These are phyloP conservation scores for Hippolais icterina DNA, from an alignment of 2,113 vertebrate species.

Conservation along the genomic window DNA sequence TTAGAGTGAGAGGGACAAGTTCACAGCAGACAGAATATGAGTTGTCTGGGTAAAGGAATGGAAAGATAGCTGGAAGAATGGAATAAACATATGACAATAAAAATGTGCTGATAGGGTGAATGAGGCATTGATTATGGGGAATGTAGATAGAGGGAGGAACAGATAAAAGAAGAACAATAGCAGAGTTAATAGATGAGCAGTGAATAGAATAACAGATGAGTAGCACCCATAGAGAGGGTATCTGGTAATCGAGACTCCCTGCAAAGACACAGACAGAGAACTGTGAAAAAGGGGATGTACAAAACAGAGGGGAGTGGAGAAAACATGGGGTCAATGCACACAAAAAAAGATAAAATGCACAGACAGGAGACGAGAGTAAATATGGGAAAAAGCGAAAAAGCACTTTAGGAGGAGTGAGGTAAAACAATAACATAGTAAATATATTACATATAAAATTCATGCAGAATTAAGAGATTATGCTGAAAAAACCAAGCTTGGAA, in stretches of 20 bases:
- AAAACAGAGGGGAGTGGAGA: not conserved
- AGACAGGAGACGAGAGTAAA: not conserved
- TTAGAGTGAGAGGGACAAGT: not conserved
- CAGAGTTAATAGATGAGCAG: not conserved
- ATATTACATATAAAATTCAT: not conserved
- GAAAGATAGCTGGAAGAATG: not conserved
- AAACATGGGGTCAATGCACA: not conserved
- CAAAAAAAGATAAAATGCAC: not conserved
- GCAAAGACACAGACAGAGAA: not conserved
- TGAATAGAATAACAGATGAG: not conserved
- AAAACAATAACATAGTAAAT: not conserved
- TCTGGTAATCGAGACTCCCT: not conserved
- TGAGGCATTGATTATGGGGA: not conserved
- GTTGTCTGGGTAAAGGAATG: not conserved
- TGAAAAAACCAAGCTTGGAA: conserved; percentile 15
- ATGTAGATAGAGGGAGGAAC: not conserved
- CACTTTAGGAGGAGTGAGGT: not conserved
- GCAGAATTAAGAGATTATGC: conserved; percentile 9
- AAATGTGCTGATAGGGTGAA: not conserved
- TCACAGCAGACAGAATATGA: not conserved
- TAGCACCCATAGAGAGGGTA: not conserved
- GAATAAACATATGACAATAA: not conserved
- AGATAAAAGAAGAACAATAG: not conserved
- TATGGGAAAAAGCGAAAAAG: not conserved
- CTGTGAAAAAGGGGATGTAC: not conserved